Base-by-base conservation (phyloP, 2,888 invertebrate species). In the Tethea ocularis region DNA sequence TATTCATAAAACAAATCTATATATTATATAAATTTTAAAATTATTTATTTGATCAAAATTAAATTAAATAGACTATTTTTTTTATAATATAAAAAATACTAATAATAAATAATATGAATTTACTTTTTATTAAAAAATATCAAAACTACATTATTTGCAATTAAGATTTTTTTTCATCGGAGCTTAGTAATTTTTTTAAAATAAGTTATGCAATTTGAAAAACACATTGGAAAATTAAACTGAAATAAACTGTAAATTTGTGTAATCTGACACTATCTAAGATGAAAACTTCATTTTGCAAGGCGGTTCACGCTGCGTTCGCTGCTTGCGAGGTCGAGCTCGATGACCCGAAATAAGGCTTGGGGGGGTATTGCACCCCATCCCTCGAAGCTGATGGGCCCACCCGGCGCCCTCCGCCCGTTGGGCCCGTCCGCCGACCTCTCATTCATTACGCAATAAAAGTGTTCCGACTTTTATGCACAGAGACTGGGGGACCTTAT, bases 321-420 rank as follows among this genome's bases (percentile, higher is more conserved):
- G 78, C 72, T 78, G 79, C 81, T 78, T 80, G 86, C 78, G 85
- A 77, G 83, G 83, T 82, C 85, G 88, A 83, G 91, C 92, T 89
- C 92, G 91, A 91, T 91, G 92, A 91, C 91, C 91, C 92, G 89
- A 91, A 92, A 91, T 92, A 91, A 91, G 89, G 90, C 87, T 87
- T 83, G 72, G 71, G 84, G n/a, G 83, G 84, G 87, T 83, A 85
- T 84, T 84, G 86, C 88, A 83, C 74, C 75, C 83, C 80, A 80
- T 77, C 75, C 73, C 75, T 71, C 59, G 5, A 20, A 10, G 46
- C 67, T 69, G 68, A 66, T 66, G 69, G 72, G 68, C 68, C 66
- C 66, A 61, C 71, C 68, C 58, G 67, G 71, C 76, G 66, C 72
- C 56, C 64, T 72, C 73, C 74, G 80, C 74, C 75, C 82, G 88